Evolutionary conservation across 1,140 invertebrate species (phyloP).

Genomic region (Lanistes nyassanus): DNA sequence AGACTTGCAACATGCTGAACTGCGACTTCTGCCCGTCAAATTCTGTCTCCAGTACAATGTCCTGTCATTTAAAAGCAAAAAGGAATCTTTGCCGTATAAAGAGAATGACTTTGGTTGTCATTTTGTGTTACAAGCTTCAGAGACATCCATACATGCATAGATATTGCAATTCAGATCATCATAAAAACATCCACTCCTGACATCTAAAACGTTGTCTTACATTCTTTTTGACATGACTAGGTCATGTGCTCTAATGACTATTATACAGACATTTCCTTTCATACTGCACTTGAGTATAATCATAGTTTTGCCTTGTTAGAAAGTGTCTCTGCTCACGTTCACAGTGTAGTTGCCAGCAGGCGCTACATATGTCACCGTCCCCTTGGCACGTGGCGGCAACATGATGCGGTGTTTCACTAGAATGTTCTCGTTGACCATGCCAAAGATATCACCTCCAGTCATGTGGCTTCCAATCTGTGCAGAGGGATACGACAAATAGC

Average conservation of each 20-base stretch:
- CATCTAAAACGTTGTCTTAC: neutral
- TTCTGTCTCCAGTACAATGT: conserved; percentile 95
- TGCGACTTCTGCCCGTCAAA: conserved; percentile 95
- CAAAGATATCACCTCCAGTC: conserved; percentile 97
- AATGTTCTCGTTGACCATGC: conserved; percentile 95
- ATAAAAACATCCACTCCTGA: neutral
- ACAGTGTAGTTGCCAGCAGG: conserved; percentile 94
- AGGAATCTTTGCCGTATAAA: too few species aligned
- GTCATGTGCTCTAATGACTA: neutral
- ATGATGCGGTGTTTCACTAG: conserved; percentile 97
- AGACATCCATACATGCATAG: neutral
- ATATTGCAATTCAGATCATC: neutral
- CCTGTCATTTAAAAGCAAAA: conserved; percentile 69
- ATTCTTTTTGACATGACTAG: neutral
- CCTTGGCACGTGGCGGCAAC: conserved; percentile 91
- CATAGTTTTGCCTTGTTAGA: too few species aligned
- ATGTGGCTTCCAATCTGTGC: conserved; percentile 89
- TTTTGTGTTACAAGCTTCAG: too few species aligned
- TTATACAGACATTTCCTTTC: neutral
- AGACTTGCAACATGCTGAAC: conserved; percentile 77
- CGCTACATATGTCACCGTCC: conserved; percentile 96
- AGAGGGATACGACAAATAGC: too few species aligned
- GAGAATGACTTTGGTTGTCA: too few species aligned
- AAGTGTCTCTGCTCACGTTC: conserved; percentile 74
- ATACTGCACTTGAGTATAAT: too few species aligned